A percentile compares a stretch with the other conserved stretches of the same genome.
phyloP scores from a whole-genome alignment of 2,797 vertebrate species.

The Sardinella longiceps region DNA sequence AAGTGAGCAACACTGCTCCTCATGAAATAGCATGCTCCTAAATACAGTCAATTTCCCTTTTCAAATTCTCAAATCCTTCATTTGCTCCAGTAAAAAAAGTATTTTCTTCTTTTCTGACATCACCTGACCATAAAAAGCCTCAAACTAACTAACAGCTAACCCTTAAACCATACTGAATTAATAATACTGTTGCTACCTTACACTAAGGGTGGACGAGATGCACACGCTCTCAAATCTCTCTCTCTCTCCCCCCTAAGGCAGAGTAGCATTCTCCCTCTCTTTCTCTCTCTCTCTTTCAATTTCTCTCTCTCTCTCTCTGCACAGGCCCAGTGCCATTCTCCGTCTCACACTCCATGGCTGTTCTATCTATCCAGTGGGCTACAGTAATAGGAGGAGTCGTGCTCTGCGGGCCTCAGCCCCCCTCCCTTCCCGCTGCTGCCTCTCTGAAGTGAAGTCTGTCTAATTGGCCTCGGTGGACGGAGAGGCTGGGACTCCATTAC shows the following conservation, averaged over 20 bases:
- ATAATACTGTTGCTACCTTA: neutral
- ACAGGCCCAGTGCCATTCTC: neutral
- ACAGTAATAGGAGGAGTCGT: neutral
- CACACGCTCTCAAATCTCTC: neutral
- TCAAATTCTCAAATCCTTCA: neutral
- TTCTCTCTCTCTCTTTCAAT: neutral
- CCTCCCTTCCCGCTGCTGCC: neutral
- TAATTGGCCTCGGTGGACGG: slow-evolving; percentile 44
- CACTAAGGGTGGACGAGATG: no score
- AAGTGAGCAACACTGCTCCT: neutral
- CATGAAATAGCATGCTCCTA: neutral
- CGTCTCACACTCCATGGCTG: neutral
- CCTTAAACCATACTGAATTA: neutral
- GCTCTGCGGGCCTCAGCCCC: neutral
- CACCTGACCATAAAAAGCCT: neutral
- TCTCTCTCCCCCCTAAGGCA: no score
- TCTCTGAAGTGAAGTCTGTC: slow-evolving; percentile 34
- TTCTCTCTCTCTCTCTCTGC: neutral
- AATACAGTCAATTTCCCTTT: neutral
- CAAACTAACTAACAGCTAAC: neutral
- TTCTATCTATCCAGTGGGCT: neutral
- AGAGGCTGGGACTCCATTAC: slow-evolving; percentile 36
- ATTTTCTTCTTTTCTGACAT: neutral
- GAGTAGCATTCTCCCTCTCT: neutral
- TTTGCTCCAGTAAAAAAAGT: neutral